Percentiles rank a stretch among this genome's conserved stretches.
Evolutionary conservation across 2,113 vertebrate species (phyloP).

Genomic region (Poecile atricapillus): DNA sequence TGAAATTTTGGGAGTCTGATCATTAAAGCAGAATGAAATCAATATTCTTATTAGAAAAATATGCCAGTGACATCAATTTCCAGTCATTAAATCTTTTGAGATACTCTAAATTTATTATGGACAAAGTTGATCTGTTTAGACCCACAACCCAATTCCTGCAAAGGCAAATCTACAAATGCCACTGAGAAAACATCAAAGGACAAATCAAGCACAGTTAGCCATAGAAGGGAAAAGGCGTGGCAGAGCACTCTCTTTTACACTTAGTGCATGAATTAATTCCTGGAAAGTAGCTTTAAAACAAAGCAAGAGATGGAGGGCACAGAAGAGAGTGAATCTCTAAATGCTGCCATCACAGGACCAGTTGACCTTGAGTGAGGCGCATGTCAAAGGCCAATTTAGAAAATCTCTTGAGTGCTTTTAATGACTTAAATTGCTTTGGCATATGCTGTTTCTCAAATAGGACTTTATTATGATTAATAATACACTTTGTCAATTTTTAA

Average conservation of each 20-base stretch:
- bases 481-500: not conserved
- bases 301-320: not conserved
- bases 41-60: slow-evolving; percentile 9
- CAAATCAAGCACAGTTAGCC: not conserved
- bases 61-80: not conserved
- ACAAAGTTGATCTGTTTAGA: not conserved
- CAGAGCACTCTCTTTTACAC: not conserved
- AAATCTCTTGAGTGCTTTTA: not conserved
- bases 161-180: not conserved
- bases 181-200: not conserved
- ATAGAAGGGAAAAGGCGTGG: not conserved
- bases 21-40: not conserved
- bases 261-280: not conserved
- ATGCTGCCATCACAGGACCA: not conserved
- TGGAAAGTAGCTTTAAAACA: not conserved
- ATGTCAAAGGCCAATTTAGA: not conserved
- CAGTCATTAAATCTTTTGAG: not conserved
- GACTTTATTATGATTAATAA: not conserved
- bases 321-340: not conserved
- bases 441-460: not conserved
- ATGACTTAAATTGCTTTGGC: not conserved
- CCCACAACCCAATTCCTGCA: not conserved
- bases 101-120: not conserved
- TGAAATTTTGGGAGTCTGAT: not conserved
- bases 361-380: not conserved